phyloP scores from a whole-genome alignment of 2,113 vertebrate genomes.

The Eleginops maclovinus region DNA sequence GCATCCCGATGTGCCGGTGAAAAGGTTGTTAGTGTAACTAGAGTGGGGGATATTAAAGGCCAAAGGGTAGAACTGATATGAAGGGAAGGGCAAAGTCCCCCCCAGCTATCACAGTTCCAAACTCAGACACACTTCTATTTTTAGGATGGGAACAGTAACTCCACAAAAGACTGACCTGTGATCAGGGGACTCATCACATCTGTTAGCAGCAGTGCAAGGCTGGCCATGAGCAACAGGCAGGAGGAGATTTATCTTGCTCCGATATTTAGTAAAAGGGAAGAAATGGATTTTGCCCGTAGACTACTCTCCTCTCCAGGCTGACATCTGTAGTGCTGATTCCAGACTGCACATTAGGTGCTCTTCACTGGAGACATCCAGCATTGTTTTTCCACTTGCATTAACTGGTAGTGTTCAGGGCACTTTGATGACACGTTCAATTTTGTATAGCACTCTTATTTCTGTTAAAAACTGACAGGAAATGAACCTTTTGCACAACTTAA shows the following conservation, averaged over 20 bases:
- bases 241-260: constrained; percentile 15
- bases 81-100: constrained; percentile 47
- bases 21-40: constrained; percentile 87
- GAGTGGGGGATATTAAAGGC: constrained; percentile 85
- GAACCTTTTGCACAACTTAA: too few relatives aligned
- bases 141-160: constrained; percentile 55
- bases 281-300: constrained; percentile 71
- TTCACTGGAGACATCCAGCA: constrained; percentile 1
- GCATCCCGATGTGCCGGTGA: constrained; percentile 54
- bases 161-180: constrained; percentile 55
- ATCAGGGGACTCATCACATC: constrained; percentile 6
- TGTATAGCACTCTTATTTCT: background rate
- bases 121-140: constrained; percentile 48
- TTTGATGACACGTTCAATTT: too few relatives aligned
- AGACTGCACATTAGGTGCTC: constrained; percentile 22
- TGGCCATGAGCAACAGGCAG: constrained; percentile 7
- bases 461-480: background rate
- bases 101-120: background rate
- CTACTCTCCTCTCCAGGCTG: constrained; percentile 40
- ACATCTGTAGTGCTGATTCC: constrained; percentile 76
- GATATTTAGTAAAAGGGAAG: constrained; percentile 82
- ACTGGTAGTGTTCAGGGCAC: background rate
- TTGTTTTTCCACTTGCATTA: constrained; percentile 7
- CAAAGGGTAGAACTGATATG: constrained; percentile 68
- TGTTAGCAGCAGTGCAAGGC: constrained; percentile 7